phyloP scores from a whole-genome alignment of 2,797 vertebrate species.

The Gallinago stenura region DNA sequence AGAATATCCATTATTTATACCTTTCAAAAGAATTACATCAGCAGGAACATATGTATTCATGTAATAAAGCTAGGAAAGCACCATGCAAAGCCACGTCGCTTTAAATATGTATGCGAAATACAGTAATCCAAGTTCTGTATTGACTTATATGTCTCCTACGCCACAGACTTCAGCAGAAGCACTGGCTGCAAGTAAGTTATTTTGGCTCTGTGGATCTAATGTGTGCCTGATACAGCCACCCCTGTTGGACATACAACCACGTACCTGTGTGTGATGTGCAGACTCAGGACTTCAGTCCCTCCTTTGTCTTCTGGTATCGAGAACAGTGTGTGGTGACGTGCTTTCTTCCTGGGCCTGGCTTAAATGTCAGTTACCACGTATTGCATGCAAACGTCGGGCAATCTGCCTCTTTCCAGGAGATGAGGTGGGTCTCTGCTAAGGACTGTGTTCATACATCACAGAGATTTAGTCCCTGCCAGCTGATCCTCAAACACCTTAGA shows the following conservation, averaged over 20 bases:
- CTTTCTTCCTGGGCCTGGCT: not conserved
- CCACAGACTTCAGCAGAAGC: not conserved
- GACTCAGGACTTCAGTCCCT: not conserved
- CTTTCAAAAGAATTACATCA: conserved; percentile 48
- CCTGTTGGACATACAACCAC: rapidly evolving
- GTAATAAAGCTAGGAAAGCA: conserved; percentile 35
- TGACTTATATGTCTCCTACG: not conserved
- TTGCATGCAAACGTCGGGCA: not conserved
- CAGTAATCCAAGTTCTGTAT: not conserved
- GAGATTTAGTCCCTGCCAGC: not conserved
- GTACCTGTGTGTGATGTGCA: rapidly evolving
- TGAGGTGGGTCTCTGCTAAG: not conserved
- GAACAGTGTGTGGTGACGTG: not conserved
- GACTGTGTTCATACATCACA: not conserved
- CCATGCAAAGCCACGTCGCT: not conserved
- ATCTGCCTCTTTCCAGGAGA: not conserved
- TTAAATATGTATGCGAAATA: conserved; percentile 39
- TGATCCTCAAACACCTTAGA: not conserved
- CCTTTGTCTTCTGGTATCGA: not conserved
- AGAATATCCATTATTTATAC: conserved; percentile 70
- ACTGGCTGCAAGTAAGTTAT: not conserved
- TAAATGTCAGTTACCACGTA: not conserved
- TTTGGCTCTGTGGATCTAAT: not conserved
- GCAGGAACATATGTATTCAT: conserved; percentile 50
- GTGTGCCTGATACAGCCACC: not conserved